A percentile compares a stretch with the other conserved stretches of the same genome.
Conservation (phyloP, 2,888 invertebrate genomes). For the Atethmia centrago region DNA sequence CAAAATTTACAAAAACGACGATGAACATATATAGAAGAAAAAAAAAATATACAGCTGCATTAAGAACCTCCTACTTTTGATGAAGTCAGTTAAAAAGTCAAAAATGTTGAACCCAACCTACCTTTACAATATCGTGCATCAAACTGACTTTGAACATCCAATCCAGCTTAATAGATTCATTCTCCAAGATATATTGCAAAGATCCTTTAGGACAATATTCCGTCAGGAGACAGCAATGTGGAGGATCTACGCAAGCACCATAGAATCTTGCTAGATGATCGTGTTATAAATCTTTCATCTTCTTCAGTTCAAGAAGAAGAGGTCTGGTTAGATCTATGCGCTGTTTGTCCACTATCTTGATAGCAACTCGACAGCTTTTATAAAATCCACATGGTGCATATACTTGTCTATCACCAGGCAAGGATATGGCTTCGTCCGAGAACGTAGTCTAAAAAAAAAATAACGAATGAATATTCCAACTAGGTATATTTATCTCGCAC, state of each 20-base stretch:
- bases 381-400: conserved; percentile 97
- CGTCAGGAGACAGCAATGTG: conserved; percentile 96
- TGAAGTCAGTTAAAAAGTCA: too few species aligned
- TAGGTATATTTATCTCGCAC: not conserved
- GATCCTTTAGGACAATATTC: conserved; percentile 99
- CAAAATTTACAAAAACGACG: too few species aligned
- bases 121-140: conserved; percentile 98
- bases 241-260: conserved; percentile 97
- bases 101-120: conserved; percentile 73
- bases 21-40: too few species aligned
- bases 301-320: conserved; percentile 96
- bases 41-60: too few species aligned
- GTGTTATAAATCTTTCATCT: conserved; percentile 91
- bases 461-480: not conserved
- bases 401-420: conserved; percentile 95
- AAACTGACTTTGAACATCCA: conserved; percentile 98
- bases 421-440: conserved; percentile 94
- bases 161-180: conserved; percentile 97
- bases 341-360: conserved; percentile 94
- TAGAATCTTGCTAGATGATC: conserved; percentile 93
- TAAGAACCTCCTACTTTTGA: too few species aligned
- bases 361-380: conserved; percentile 96
- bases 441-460: conserved; percentile 91
- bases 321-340: conserved; percentile 96
- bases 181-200: conserved; percentile 97